phyloP scores from a whole-genome alignment of 2,888 invertebrate species.

The Ethmia dodecea region DNA sequence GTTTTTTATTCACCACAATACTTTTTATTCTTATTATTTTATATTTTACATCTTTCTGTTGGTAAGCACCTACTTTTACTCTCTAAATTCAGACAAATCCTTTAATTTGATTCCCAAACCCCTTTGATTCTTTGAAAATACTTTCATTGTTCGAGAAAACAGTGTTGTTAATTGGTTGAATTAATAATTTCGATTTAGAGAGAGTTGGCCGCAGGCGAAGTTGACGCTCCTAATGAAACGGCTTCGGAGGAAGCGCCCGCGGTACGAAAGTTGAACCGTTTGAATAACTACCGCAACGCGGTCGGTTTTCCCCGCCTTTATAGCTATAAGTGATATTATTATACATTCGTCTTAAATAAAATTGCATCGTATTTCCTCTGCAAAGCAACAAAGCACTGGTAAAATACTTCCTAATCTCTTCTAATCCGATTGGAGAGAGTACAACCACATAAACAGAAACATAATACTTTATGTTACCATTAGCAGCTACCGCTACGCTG shows the following conservation, averaged over 20 bases:
- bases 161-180: slow-evolving; percentile 52
- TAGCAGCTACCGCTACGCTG: background rate
- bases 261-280: slow-evolving; percentile 31
- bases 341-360: background rate
- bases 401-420: too few relatives aligned
- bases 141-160: slow-evolving; percentile 34
- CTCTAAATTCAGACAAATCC: slow-evolving; percentile 17
- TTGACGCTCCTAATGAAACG: slow-evolving; percentile 42
- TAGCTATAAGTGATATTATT: background rate
- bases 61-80: background rate
- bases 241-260: slow-evolving; percentile 28
- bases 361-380: too few relatives aligned
- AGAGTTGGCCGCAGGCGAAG: slow-evolving; percentile 37
- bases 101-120: slow-evolving; percentile 22
- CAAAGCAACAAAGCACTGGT: too few relatives aligned
- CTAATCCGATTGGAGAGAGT: too few relatives aligned
- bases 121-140: slow-evolving; percentile 27
- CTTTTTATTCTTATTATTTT: background rate
- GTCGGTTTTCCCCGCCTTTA: slow-evolving; percentile 12
- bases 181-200: slow-evolving; percentile 50
- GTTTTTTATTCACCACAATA: background rate
- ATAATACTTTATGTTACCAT: background rate
- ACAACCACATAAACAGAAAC: background rate
- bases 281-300: slow-evolving; percentile 23
- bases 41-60: background rate